Conservation (phyloP, 2,113 vertebrate genomes). For the Aix galericulata region DNA sequence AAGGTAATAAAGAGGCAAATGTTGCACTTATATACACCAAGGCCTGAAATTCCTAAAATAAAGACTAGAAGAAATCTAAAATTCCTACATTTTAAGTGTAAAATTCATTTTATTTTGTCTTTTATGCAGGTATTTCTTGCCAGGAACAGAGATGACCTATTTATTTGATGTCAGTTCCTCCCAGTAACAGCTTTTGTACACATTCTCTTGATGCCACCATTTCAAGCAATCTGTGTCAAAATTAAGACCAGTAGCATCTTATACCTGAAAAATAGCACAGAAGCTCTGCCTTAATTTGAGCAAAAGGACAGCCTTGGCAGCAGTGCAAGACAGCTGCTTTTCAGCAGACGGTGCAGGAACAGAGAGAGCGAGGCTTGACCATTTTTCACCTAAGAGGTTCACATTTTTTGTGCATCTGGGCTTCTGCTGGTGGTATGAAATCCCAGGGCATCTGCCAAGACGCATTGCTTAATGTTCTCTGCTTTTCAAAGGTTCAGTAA, state of each 20-base stretch:
- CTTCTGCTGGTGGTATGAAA: conserved; percentile 60
- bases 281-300: neutral
- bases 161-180: neutral
- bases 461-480: conserved; percentile 74
- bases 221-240: conserved; percentile 1
- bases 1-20: conserved; percentile 5
- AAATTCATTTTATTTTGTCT: conserved; percentile 59
- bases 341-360: neutral
- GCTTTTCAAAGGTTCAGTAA: conserved; percentile 81
- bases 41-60: conserved; percentile 22
- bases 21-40: neutral
- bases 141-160: conserved; percentile 30
- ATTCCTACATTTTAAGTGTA: conserved; percentile 30
- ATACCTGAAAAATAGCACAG: neutral
- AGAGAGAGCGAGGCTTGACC: conserved; percentile 32
- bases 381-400: conserved; percentile 56
- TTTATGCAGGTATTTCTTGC: conserved; percentile 37
- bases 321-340: neutral
- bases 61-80: conserved; percentile 49
- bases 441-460: conserved; percentile 70
- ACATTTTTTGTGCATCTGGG: conserved; percentile 46
- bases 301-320: rapidly evolving
- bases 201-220: neutral
- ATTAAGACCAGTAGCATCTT: conserved; percentile 17
- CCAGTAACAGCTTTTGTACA: neutral